A percentile compares a stretch with the other conserved stretches of the same genome.
Conservation (phyloP, 1,140 invertebrate genomes). For the Orussus abietinus region DNA sequence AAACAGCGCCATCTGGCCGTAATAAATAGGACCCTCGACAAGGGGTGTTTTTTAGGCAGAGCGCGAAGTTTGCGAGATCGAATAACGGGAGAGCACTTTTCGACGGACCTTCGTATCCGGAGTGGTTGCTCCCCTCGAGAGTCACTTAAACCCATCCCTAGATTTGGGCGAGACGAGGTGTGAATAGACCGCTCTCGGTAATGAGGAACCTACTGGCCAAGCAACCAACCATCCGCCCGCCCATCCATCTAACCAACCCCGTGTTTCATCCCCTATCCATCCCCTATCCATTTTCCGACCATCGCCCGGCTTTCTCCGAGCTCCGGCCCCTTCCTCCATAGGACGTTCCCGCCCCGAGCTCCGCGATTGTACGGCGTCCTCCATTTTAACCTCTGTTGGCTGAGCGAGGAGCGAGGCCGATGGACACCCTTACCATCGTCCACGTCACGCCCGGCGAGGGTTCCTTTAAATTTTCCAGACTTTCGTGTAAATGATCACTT, state of each 20-base stretch:
- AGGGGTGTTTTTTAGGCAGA: too few relatives aligned
- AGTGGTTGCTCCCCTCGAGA: too few relatives aligned
- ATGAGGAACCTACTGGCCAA: conserved; percentile 35
- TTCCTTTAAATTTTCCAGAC: too few relatives aligned
- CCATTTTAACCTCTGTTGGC: conserved; percentile 32
- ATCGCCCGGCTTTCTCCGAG: conserved; percentile 22
- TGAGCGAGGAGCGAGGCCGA: conserved; percentile 14
- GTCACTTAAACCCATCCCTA: conserved; percentile 24
- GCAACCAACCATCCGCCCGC: conserved; percentile 29
- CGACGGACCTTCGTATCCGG: too few relatives aligned
- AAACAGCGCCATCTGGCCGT: too few relatives aligned
- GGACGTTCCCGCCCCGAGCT: conserved; percentile 19
- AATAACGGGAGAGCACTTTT: too few relatives aligned
- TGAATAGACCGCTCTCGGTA: conserved; percentile 35
- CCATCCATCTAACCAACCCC: conserved; percentile 29
- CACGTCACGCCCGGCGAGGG: too few relatives aligned
- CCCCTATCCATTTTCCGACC: conserved; percentile 22
- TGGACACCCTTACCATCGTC: too few relatives aligned
- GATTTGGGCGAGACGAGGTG: conserved; percentile 23
- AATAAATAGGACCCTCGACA: too few relatives aligned
- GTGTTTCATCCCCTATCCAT: conserved; percentile 23
- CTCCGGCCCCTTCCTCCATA: neutral
- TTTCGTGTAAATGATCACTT: too few relatives aligned
- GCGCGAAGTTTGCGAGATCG: too few relatives aligned
- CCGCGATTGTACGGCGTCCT: conserved; percentile 28